Base-by-base conservation (phyloP, 2,797 vertebrate genomes). In the Sandelia bainsii region DNA sequence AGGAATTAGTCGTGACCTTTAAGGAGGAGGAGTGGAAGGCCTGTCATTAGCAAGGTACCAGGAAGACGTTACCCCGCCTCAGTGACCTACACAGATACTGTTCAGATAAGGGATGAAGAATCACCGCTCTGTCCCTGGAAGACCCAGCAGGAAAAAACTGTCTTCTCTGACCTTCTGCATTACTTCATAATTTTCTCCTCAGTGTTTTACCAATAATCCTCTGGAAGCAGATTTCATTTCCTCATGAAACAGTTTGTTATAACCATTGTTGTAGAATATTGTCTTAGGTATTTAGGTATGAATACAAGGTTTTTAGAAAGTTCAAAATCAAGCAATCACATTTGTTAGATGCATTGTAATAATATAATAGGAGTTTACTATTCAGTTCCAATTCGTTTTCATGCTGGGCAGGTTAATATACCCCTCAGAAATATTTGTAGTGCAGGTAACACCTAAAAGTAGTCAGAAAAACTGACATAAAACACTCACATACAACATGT, bases 1-100 rank as follows among this genome's bases (percentile, higher is more conserved):
- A 62, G 22, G 81, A 78, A 89, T 88, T 87, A 87, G 83, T 78
- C 60, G n/a, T 88, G 86, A 89, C 89, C 87, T 89, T 89, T 89
- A 74, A 75, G 84, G 37, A 83, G 76, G 69, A 80, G 79, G 70
- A 86, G 75, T 70, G 69, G 76, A 63, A 69, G 70, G 70, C 54
- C 86, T 87, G 83, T 89, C 83, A 91, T 91, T 91, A 89, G 67
- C 58, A 34, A 54, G 75, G 65, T 74, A 88, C 72, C 84, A 89
- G 87, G 86, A 89, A 91, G 86, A 88, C 83, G 80, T 84, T 80
- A 86, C 68, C 58, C 49, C 39, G 6, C 79, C 83, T 70, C 19
- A 8, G 51, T 87, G 83, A 88, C 86, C 83, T 86, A 84, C 78
- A 86, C 74, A 69, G 78, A 89, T 77, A 50, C 48, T 61, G 54